Evolutionary conservation across 2,113 vertebrate species (phyloP).

Genomic region (Tonatia bakeri): DNA sequence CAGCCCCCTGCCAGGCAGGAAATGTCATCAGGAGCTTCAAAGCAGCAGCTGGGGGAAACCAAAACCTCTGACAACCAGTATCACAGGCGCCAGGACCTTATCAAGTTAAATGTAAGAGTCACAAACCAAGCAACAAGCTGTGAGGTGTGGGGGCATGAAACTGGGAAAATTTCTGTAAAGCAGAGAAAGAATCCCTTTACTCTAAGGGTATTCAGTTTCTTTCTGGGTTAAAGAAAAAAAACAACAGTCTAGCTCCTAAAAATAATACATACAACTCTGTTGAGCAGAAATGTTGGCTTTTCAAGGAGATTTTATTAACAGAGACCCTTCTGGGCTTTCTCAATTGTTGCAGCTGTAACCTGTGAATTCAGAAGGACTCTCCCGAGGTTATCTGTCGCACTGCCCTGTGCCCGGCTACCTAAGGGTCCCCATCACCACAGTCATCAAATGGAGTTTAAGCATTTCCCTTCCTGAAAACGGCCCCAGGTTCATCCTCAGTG

Average conservation of each 20-base stretch:
- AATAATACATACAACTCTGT: constrained; percentile 67
- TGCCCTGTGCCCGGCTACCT: neutral
- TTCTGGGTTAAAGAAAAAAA: constrained; percentile 9
- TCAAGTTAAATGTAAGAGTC: constrained; percentile 73
- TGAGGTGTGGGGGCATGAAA: constrained; percentile 75
- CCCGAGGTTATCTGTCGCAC: neutral
- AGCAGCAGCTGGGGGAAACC: constrained; percentile 77
- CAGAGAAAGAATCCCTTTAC: constrained; percentile 53
- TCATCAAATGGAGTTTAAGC: constrained; percentile 1
- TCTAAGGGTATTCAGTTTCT: constrained; percentile 66
- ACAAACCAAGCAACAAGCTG: constrained; percentile 75
- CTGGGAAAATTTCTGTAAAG: constrained; percentile 76
- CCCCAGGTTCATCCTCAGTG: neutral
- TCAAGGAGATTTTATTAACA: neutral
- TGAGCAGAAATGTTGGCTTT: constrained; percentile 50
- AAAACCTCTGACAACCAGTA: constrained; percentile 66
- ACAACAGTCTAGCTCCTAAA: constrained; percentile 49
- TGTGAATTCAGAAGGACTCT: neutral
- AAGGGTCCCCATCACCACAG: neutral
- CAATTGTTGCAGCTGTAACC: neutral
- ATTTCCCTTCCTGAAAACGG: neutral
- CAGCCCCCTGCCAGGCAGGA: constrained; percentile 31
- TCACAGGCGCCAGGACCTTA: constrained; percentile 75
- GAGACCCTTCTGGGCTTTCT: neutral
- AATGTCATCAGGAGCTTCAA: constrained; percentile 78